A percentile compares a stretch with the other conserved stretches of the same genome.
Evolutionary conservation across 2,888 invertebrate species (phyloP).

Genomic region (Notodonta dromedarius): DNA sequence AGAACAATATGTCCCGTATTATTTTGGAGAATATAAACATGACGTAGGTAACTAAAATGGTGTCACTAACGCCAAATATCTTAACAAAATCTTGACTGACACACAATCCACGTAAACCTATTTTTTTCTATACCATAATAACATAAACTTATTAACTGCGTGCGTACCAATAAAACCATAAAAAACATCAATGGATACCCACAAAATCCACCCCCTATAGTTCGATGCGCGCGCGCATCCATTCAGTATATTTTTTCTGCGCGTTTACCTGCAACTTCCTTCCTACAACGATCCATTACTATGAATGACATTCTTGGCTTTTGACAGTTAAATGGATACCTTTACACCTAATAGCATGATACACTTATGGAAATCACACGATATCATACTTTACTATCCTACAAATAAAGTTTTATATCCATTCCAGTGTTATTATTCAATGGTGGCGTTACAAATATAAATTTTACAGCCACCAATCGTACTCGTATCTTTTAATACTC

Average conservation of each 20-base stretch:
- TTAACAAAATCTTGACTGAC: constrained; percentile 9
- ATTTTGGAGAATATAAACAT: no score
- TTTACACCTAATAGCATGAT: constrained; percentile 54
- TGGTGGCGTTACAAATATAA: constrained; percentile 20
- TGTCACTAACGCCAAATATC: not conserved
- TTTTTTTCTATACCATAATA: constrained; percentile 36
- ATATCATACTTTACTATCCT: constrained; percentile 23
- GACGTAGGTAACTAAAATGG: no score
- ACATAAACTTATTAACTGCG: constrained; percentile 47
- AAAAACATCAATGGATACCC: constrained; percentile 47
- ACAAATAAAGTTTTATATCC: constrained; percentile 35
- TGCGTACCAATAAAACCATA: constrained; percentile 43
- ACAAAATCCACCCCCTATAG: constrained; percentile 52
- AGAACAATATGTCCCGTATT: no score
- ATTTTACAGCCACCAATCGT: not conserved
- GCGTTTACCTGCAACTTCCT: constrained; percentile 81
- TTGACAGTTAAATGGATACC: constrained; percentile 76
- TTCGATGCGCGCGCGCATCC: constrained; percentile 55
- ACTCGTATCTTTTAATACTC: rapidly evolving
- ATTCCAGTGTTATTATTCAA: constrained; percentile 13
- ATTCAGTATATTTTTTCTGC: constrained; percentile 60
- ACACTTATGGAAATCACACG: constrained; percentile 29
- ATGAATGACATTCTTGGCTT: constrained; percentile 73
- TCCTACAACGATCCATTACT: constrained; percentile 79
- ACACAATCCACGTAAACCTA: constrained; percentile 20